Percentiles rank a stretch among this genome's conserved stretches.
These are phyloP conservation scores for Drosophila colorata DNA, from an alignment of 2,888 invertebrate species.

Conservation along the genomic window DNA sequence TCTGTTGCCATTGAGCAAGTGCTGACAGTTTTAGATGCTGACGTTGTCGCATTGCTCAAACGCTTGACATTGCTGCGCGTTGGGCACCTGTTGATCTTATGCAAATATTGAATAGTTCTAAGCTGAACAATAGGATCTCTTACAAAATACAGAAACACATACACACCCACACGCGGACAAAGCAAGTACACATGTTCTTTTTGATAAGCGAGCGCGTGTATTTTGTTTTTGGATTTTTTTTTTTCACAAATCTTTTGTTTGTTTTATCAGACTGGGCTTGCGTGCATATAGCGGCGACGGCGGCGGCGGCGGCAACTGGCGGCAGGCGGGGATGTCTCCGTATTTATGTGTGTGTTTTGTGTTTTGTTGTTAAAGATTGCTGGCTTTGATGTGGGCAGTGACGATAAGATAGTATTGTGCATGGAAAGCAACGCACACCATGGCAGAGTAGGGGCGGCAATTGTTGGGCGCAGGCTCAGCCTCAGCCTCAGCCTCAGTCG, in stretches of 20 bases:
- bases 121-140: conserved; percentile 63
- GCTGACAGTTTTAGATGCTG: conserved; percentile 42
- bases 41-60: conserved; percentile 45
- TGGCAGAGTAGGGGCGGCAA: conserved; percentile 8
- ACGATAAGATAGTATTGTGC: conserved; percentile 56
- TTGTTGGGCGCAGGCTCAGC: conserved; percentile 24
- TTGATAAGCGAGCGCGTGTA: conserved; percentile 61
- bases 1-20: conserved; percentile 37
- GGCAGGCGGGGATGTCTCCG: conserved; percentile 15
- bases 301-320: conserved; percentile 6
- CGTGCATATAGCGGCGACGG: too few species aligned
- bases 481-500: conserved; percentile 25
- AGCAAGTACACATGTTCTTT: conserved; percentile 41
- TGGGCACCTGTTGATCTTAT: conserved; percentile 71
- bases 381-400: conserved; percentile 55
- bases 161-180: conserved; percentile 16
- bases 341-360: conserved; percentile 30
- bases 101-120: conserved; percentile 66
- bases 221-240: conserved; percentile 16
- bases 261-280: conserved; percentile 62
- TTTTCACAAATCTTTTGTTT: conserved; percentile 53
- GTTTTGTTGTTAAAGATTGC: conserved; percentile 48
- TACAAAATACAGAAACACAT: conserved; percentile 40
- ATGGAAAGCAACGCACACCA: conserved; percentile 13
- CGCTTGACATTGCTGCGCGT: conserved; percentile 25